A percentile compares a stretch with the other conserved stretches of the same genome.
Conservation (phyloP, 2,797 vertebrate species). For the Anguilla obscura region DNA sequence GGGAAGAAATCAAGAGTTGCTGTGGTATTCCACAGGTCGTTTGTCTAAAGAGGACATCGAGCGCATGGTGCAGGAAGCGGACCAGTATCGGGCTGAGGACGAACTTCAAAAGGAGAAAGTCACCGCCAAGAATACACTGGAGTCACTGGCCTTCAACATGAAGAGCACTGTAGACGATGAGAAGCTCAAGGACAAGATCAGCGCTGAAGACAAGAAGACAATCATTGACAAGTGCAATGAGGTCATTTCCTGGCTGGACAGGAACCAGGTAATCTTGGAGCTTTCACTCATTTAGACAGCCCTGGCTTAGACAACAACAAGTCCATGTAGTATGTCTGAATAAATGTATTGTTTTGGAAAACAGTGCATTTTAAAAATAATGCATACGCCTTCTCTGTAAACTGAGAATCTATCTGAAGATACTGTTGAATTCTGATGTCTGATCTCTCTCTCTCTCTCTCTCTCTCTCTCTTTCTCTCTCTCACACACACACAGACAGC, state of each 20-base stretch:
- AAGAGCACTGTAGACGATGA: slow-evolving; percentile 79
- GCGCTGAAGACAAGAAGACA: slow-evolving; percentile 75
- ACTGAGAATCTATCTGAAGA: background rate
- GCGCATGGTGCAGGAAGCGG: slow-evolving; percentile 79
- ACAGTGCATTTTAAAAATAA: background rate
- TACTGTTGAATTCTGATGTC: background rate
- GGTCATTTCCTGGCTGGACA: slow-evolving; percentile 78
- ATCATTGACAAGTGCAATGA: slow-evolving; percentile 79
- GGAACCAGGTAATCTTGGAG: slow-evolving; percentile 71
- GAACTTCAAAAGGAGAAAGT: slow-evolving; percentile 75
- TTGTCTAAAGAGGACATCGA: slow-evolving; percentile 81
- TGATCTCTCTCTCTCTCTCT: background rate
- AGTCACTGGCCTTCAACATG: slow-evolving; percentile 81
- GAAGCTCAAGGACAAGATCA: slow-evolving; percentile 78
- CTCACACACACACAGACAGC: slow-evolving; percentile 61
- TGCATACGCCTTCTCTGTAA: slow-evolving; percentile 20
- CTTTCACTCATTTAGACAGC: background rate
- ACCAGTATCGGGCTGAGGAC: slow-evolving; percentile 75
- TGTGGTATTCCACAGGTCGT: slow-evolving; percentile 60
- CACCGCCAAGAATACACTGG: slow-evolving; percentile 75
- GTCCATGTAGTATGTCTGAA: background rate
- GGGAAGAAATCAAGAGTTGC: background rate
- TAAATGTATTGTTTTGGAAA: background rate
- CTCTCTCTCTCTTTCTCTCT: slow-evolving; percentile 20
- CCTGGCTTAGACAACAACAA: background rate